phyloP scores from a whole-genome alignment of 2,113 vertebrate species.

The Maylandia zebra region DNA sequence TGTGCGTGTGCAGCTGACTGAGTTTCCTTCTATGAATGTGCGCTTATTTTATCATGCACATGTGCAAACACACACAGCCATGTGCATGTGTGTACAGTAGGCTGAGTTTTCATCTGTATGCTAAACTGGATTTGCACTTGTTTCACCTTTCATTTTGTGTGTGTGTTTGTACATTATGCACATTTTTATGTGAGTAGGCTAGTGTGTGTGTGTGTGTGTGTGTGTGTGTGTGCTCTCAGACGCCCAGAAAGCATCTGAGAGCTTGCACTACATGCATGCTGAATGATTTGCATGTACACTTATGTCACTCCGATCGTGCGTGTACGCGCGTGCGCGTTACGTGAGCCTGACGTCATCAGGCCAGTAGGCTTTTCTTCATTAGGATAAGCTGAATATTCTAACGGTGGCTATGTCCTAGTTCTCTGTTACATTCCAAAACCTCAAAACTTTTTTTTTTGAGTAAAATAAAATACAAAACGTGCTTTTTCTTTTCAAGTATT shows the following conservation, averaged over 20 bases:
- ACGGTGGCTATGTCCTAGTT: neutral
- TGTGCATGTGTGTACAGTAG: neutral
- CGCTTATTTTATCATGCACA: neutral
- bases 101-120: neutral
- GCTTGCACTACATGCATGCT: neutral
- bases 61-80: neutral
- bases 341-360: neutral
- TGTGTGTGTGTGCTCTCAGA: neutral
- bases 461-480: neutral
- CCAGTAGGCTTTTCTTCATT: neutral
- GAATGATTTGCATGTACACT: neutral
- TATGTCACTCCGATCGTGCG: neutral
- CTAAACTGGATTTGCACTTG: neutral
- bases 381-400: neutral
- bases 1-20: neutral
- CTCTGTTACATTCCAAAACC: neutral
- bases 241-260: neutral
- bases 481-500: conserved; percentile 63
- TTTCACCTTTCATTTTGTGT: neutral
- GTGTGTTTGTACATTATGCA: neutral
- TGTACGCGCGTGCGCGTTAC: neutral
- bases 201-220: neutral
- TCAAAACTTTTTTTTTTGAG: neutral
- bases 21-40: neutral
- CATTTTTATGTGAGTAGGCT: neutral